Conservation (phyloP, 2,113 vertebrate genomes). For the Stegostoma tigrinum region DNA sequence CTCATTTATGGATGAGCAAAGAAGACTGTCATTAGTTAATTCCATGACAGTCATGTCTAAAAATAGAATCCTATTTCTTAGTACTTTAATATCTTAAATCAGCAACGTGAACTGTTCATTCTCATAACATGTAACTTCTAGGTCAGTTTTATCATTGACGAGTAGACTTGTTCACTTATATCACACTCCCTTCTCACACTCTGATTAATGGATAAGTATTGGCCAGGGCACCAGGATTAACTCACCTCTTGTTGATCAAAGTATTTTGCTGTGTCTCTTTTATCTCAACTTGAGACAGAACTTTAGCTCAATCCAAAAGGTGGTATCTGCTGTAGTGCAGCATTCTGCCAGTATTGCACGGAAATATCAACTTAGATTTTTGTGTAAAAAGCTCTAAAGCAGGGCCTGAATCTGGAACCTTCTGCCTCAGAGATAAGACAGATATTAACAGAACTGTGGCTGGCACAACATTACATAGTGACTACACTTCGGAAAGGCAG, state of each 20-base stretch:
- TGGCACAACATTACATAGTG: no score
- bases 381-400: no score
- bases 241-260: not conserved
- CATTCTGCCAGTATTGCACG: no score
- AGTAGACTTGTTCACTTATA: not conserved
- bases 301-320: no score
- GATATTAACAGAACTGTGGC: no score
- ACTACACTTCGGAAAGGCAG: no score
- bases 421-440: no score
- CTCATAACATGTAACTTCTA: not conserved
- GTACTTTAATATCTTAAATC: not conserved
- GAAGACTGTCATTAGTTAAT: slow-evolving; percentile 20
- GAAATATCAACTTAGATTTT: no score
- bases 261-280: not conserved
- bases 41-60: not conserved
- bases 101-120: not conserved
- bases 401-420: no score
- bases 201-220: not conserved
- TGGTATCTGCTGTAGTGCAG: no score
- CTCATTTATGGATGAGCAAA: slow-evolving; percentile 27
- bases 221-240: not conserved
- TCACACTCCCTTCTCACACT: not conserved
- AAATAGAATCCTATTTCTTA: not conserved
- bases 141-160: not conserved
- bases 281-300: not conserved